These are phyloP conservation scores for Pluvialis apricaria DNA, from an alignment of 2,113 vertebrate species.

Conservation along the genomic window DNA sequence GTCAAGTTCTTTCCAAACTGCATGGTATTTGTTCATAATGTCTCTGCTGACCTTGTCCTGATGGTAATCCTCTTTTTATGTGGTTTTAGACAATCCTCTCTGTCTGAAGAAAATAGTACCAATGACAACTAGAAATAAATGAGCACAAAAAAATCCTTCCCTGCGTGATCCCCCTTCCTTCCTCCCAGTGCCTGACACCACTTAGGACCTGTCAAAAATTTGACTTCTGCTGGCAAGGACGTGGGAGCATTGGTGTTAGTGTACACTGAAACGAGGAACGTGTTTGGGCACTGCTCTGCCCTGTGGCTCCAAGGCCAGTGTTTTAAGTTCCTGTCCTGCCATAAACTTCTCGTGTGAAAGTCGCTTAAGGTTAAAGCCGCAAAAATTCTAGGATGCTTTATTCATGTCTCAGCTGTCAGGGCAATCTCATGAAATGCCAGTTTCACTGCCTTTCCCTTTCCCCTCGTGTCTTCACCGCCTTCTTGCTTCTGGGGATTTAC, in stretches of 20 bases:
- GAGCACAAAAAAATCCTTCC: background rate
- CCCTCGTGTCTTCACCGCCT: background rate
- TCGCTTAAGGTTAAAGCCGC: background rate
- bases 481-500: background rate
- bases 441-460: background rate
- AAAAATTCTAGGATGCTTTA: background rate
- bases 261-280: background rate
- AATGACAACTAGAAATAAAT: background rate
- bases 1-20: background rate
- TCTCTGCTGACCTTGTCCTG: background rate
- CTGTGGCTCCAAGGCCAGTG: background rate
- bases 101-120: background rate
- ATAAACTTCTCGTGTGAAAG: background rate
- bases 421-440: background rate
- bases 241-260: background rate
- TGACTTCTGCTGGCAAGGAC: background rate
- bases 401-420: constrained; percentile 3
- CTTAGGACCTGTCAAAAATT: background rate
- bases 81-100: background rate
- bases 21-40: background rate
- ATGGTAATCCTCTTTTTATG: background rate
- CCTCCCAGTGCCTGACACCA: background rate
- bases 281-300: background rate
- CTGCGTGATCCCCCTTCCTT: background rate
- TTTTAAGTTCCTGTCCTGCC: background rate